Base-by-base conservation (phyloP, 2,888 invertebrate genomes). In the Teleiodes luculella region DNA sequence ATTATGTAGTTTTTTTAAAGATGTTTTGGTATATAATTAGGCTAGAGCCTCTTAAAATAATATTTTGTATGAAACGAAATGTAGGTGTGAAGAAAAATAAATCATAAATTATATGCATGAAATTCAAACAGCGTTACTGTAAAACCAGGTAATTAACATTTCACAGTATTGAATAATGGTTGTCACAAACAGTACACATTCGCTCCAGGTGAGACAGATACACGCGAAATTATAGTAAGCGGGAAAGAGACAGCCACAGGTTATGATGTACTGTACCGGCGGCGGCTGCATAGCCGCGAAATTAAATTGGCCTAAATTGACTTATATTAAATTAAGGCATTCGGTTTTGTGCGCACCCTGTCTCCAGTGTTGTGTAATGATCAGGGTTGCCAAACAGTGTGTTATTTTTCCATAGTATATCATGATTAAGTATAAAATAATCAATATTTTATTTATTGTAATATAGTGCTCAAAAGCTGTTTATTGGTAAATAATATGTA, bases 301-400 rank as follows among this genome's bases (percentile, higher is more conserved):
- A 86, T 85, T 81, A 85, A 87, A 86, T 85, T 85, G 85, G 78
- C 82, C 81, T 73, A 83, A 87, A 87, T 87, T 86, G 86, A 84
- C 85, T 85, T 81, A 74, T 79, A 86, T 86, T 81, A 83, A 85
- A 86, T 87, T 82, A 86, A 79, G 83, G 81, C 79, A 78, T 81
- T 85, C 78, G 78, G 86, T 85, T 85, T 86, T 84, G 83, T 79
- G 71, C 77, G 76, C 77, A 55, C 74, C 74, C 74, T 74, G 78
- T 83, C 78, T 76, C 72, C 69, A 64, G 64, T 70, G 74, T 76
- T 70, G 74, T 76, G 49, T 51, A 57, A 57, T 66, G 61, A 61
- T 57, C 55, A 76, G 74, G 75, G 77, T 56, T 76, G 65, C 36
- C 68, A 59, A 63, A 52, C 59, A 63, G 57, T 56, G 52, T 18